Base-by-base conservation (phyloP, 2,113 vertebrate genomes). In the Cryptomyrus ogoouensis region DNA sequence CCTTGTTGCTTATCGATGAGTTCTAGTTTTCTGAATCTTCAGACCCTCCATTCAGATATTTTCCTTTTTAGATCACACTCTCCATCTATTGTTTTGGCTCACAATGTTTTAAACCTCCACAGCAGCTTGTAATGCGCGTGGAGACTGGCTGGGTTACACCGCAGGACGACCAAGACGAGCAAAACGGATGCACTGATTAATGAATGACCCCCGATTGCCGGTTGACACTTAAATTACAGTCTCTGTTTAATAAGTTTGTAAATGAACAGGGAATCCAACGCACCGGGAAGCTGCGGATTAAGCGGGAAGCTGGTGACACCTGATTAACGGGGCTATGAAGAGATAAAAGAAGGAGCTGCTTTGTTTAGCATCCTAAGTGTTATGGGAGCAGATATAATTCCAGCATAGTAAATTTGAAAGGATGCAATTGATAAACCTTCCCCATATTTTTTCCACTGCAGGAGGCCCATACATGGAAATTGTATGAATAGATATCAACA, bases 171-270 rank as follows among this genome's bases (percentile, higher is more conserved):
- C n/a, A 52, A 87, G 85, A 53, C 1, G 0, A 53, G 49, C n/a
- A 19, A 31, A 21, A 24, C 9, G 3, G 19, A n/a, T 19, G 10
- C 9, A 39, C 12, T 47, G 52, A 46, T 58, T 31, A 12, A 85
- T 44, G 39, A 62, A 58, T 56, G 89, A 89, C 74, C 77, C 47
- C 50, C 15, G n/a, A 62, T 42, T 62, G 39, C 12, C 39, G 4
- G 49, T 52, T 24, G 49, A 83, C 49, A 53, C 39, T 24, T 27
- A 85, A 13, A 83, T 56, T 49, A 50, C 47, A 53, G 31, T 83
- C 44, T 35, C 39, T 44, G 19, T 27, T 89, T 89, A 89, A 84
- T 89, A 52, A 89, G 27, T 80, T 62, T n/a, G 27, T 62, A 84
- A 85, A 62, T 62, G 52, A 62, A 84, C 39, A 9, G 77, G n/a